Conservation (phyloP, 2,888 invertebrate genomes). For the Metallyticus violacea region DNA sequence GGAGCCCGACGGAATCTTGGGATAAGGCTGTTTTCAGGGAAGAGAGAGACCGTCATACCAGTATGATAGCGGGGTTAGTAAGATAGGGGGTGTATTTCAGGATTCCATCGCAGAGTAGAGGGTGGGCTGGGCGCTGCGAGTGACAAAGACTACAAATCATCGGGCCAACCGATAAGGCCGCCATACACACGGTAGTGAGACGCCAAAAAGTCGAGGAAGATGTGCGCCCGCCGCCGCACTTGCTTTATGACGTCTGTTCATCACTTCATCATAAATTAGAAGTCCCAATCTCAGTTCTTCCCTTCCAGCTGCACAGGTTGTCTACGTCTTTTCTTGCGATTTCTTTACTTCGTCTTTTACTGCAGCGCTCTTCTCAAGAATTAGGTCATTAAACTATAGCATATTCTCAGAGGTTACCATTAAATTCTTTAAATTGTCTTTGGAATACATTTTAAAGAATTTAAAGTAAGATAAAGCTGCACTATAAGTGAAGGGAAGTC, state of each 20-base stretch:
- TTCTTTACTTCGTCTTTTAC: not conserved
- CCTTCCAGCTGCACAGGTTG: slow-evolving; percentile 19
- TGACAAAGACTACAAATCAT: slow-evolving; percentile 37
- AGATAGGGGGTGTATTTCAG: not conserved
- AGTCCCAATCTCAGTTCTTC: slow-evolving; percentile 42
- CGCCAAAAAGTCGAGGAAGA: not conserved
- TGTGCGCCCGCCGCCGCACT: not conserved
- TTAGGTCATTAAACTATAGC: not conserved
- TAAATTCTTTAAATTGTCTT: too few species aligned
- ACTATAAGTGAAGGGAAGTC: too few species aligned
- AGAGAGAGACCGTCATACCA: not conserved
- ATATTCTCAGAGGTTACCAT: too few species aligned
- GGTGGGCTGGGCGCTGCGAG: slow-evolving; percentile 31
- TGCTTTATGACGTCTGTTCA: slow-evolving; percentile 53
- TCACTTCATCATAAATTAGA: slow-evolving; percentile 52
- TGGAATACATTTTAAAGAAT: too few species aligned
- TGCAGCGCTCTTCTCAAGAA: not conserved
- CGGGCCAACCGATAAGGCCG: slow-evolving; percentile 38
- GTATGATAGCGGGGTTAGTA: not conserved
- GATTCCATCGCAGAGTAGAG: not conserved
- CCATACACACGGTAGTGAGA: not conserved
- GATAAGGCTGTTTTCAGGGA: not conserved
- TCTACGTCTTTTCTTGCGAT: not conserved
- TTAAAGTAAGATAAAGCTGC: too few species aligned
- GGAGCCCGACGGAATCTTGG: not conserved